phyloP scores from a whole-genome alignment of 2,113 vertebrate genomes.

The Bubo blakistoni region DNA sequence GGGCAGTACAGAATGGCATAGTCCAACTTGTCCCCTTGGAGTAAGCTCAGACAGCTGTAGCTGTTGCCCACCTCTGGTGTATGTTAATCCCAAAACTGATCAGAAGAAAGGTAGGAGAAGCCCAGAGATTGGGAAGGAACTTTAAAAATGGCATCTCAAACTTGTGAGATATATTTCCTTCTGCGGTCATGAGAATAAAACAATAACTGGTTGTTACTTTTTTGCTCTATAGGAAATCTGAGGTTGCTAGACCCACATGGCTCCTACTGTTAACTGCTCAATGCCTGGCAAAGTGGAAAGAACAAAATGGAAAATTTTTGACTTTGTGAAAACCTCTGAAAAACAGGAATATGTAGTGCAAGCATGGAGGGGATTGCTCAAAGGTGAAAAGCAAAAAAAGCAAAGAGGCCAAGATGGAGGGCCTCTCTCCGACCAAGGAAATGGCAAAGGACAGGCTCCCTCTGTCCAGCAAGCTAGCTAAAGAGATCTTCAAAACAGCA shows the following conservation, averaged over 20 bases:
- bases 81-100: background rate
- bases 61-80: background rate
- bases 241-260: background rate
- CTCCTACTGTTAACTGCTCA: background rate
- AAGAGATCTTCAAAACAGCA: background rate
- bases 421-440: background rate
- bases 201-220: background rate
- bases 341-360: background rate
- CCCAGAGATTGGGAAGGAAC: background rate
- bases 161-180: background rate
- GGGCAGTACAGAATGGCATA: background rate
- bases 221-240: slow-evolving; percentile 9
- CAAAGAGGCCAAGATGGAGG: background rate
- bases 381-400: background rate
- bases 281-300: background rate
- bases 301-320: background rate
- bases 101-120: background rate
- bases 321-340: background rate
- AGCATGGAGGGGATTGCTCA: background rate
- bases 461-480: background rate
- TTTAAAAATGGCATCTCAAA: background rate
- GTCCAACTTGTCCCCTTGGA: background rate
- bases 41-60: background rate
- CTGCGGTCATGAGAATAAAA: background rate
- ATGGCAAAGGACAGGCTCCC: background rate